Evolutionary conservation across 2,113 vertebrate genomes (phyloP), one percentile per base, ranked within the genome.

Genomic region (Ammodytes marinus): DNA sequence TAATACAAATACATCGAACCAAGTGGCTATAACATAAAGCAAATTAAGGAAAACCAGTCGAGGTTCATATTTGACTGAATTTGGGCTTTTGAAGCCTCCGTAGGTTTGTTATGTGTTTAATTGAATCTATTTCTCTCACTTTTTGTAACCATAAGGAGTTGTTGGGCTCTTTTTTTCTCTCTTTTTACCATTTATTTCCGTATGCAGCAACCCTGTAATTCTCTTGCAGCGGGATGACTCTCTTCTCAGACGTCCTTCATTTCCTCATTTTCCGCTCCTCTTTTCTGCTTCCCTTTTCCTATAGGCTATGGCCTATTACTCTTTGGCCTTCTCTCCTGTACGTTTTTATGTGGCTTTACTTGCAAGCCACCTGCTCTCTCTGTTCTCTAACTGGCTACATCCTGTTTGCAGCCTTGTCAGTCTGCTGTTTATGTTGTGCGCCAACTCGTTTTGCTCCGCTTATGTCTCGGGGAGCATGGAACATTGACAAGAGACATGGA

Each of bases 401-500:
- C 60, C 46, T 65, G 46, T 77, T 70, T 42, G 46, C 75, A 63
- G 45, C 8, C 50, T 63, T 57, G 74, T 82, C 81, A 74, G 69
- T 46, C 54, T 27, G 13, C 40, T 80, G 37, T 84, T 74, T 78
- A 53, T 81, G 83, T 82, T 61, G 35, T 50, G 39, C 27, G 76
- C 69, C 69, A 72, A 87, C 84, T 89, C 11, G 50, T 74, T 91
- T 87, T 76, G 49, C 75, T 84, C 45, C 19, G 70, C 72, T 85
- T 46, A n/a, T 86, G 86, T 92, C 87, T 69, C 52, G 70, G 45
- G 55, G 43, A 82, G 67, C 43, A 63, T 27, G 47, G 15, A 63
- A 69, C 73, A 80, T 58, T 80, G 87, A 88, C 79, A 68, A 63
- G 59, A 83, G 77, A 91, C 86, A 91, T 49, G 79, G 60, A 89